Percentiles rank a stretch among this genome's conserved stretches.
Conservation (phyloP, 1,140 invertebrate species). For the Lasaia peninsularis region DNA sequence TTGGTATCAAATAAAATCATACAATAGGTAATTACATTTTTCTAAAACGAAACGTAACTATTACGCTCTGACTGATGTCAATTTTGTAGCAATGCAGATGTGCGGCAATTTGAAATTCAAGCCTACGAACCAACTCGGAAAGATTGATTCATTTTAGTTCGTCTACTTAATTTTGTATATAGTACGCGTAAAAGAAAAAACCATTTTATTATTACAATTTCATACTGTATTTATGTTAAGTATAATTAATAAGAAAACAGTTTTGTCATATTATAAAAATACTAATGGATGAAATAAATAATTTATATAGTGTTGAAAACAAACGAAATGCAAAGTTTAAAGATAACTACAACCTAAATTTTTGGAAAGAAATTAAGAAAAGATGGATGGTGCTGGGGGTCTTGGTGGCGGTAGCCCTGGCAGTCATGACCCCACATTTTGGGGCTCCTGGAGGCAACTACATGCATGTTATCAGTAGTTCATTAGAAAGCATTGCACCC, state of each 20-base stretch:
- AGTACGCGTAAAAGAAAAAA: not conserved
- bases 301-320: conserved; percentile 27
- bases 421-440: conserved; percentile 44
- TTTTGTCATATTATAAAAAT: not conserved
- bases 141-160: not conserved
- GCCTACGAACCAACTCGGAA: conserved; percentile 4
- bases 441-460: conserved; percentile 67
- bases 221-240: not conserved
- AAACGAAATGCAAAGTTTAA: conserved; percentile 20
- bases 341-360: conserved; percentile 43
- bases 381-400: conserved; percentile 54
- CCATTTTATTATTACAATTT: not conserved
- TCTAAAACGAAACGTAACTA: conserved; percentile 21
- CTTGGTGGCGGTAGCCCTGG: conserved; percentile 35
- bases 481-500: conserved; percentile 63
- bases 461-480: conserved; percentile 58
- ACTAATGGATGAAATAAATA: conserved; percentile 26
- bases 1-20: too few species aligned
- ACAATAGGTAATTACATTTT: not conserved
- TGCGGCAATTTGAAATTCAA: conserved; percentile 47
- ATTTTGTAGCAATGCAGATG: conserved; percentile 59
- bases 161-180: not conserved
- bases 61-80: conserved; percentile 28
- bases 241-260: not conserved
- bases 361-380: conserved; percentile 47